These are phyloP conservation scores for Pteria penguin DNA, from an alignment of 2,888 invertebrate species.

Conservation along the genomic window DNA sequence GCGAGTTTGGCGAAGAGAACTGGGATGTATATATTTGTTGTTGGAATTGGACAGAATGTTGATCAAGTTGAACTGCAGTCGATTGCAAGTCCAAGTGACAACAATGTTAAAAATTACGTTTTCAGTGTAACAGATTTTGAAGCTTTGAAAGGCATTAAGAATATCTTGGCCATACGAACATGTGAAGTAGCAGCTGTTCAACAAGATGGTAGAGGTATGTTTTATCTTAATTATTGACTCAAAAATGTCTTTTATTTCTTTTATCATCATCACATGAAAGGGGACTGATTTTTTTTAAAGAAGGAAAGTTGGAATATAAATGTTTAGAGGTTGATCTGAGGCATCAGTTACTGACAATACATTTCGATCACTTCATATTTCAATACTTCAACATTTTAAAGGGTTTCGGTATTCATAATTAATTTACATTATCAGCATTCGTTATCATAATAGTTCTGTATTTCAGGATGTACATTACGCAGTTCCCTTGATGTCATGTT, in stretches of 20 bases:
- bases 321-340: too few relatives aligned
- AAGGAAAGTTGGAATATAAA: too few relatives aligned
- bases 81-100: slow-evolving; percentile 63
- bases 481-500: slow-evolving; percentile 47
- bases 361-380: too few relatives aligned
- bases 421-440: too few relatives aligned
- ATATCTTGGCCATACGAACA: slow-evolving; percentile 54
- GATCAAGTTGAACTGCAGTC: slow-evolving; percentile 57
- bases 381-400: too few relatives aligned
- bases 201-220: slow-evolving; percentile 7
- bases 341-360: too few relatives aligned
- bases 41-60: slow-evolving; percentile 53
- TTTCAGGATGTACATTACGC: slow-evolving; percentile 36
- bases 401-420: too few relatives aligned
- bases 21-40: slow-evolving; percentile 52
- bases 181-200: slow-evolving; percentile 47
- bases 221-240: background rate
- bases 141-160: slow-evolving; percentile 57
- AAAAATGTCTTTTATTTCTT: too few relatives aligned
- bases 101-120: slow-evolving; percentile 51
- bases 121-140: slow-evolving; percentile 62
- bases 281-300: too few relatives aligned
- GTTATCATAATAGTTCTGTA: too few relatives aligned
- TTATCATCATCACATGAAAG: too few relatives aligned
- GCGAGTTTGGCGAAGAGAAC: slow-evolving; percentile 42